A percentile compares a stretch with the other conserved stretches of the same genome.
These are phyloP conservation scores for Drosophila punjabiensis DNA, from an alignment of 1,140 invertebrate species.

Conservation along the genomic window DNA sequence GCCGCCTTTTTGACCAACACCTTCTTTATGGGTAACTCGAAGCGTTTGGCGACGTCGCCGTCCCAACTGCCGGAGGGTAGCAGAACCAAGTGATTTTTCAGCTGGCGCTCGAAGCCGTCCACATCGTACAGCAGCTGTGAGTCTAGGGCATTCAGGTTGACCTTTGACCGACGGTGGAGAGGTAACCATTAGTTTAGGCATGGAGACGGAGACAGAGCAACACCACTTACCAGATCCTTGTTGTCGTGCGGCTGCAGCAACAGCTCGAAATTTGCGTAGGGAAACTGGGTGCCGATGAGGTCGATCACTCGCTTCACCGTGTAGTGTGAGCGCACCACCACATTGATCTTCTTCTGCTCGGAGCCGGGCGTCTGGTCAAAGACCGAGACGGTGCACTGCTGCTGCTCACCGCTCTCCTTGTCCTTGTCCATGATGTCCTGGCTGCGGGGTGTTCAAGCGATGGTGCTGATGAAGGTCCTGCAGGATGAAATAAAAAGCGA, in stretches of 20 bases:
- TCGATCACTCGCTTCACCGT: conserved; percentile 86
- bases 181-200: not conserved
- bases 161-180: conserved; percentile 28
- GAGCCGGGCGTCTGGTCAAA: conserved; percentile 86
- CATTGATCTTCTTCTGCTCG: conserved; percentile 85
- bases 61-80: conserved; percentile 71
- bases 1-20: conserved; percentile 37
- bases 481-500: not conserved
- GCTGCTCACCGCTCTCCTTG: conserved; percentile 55
- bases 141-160: conserved; percentile 70
- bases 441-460: conserved; percentile 44
- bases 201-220: not conserved
- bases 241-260: conserved; percentile 76
- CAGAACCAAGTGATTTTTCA: conserved; percentile 74
- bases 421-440: conserved; percentile 71
- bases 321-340: conserved; percentile 86
- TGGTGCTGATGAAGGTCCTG: conserved; percentile 37
- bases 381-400: conserved; percentile 87
- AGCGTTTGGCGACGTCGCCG: conserved; percentile 70
- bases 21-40: conserved; percentile 64
- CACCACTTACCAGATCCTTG: conserved; percentile 66
- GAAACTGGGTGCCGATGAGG: conserved; percentile 86
- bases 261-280: conserved; percentile 87
- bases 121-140: conserved; percentile 64
- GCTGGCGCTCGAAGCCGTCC: conserved; percentile 64